These are phyloP conservation scores for Tachina grossa DNA, from an alignment of 2,888 invertebrate genomes.

Conservation along the genomic window DNA sequence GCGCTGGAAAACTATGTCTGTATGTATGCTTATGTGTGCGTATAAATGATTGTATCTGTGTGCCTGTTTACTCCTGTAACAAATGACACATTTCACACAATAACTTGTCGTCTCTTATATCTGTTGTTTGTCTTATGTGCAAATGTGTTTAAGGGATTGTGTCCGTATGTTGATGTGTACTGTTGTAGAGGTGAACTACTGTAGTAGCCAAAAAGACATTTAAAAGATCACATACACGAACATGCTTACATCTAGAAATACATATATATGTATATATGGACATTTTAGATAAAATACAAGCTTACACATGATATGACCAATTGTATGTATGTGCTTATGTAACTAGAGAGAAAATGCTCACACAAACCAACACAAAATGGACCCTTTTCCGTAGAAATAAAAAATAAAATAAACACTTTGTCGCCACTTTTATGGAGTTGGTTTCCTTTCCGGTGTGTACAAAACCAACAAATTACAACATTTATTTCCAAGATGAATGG, in stretches of 20 bases:
- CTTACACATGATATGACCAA: conserved; percentile 39
- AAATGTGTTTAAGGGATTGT: conserved; percentile 10
- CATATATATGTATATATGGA: conserved; percentile 1
- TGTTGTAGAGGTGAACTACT: conserved; percentile 52
- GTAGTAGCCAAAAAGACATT: conserved; percentile 60
- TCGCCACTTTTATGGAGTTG: conserved; percentile 73
- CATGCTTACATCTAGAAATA: neutral
- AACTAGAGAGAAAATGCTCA: neutral
- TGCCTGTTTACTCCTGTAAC: conserved; percentile 58
- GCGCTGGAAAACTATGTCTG: neutral
- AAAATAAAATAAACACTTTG: conserved; percentile 68
- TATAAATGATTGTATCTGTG: conserved; percentile 12
- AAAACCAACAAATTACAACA: conserved; percentile 81
- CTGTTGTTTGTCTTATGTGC: conserved; percentile 46
- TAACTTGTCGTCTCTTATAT: conserved; percentile 68
- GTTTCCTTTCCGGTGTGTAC: conserved; percentile 71
- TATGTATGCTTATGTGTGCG: conserved; percentile 19
- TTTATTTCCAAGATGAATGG: conserved; percentile 82
- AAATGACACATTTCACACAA: conserved; percentile 70
- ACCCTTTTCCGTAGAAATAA: conserved; percentile 42
- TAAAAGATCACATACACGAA: conserved; percentile 48
- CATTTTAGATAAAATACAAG: conserved; percentile 61
- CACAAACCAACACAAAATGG: conserved; percentile 41
- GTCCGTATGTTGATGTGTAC: conserved; percentile 29
- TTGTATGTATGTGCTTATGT: neutral